phyloP scores from a whole-genome alignment of 2,797 vertebrate species.

The Sciurus vulgaris region DNA sequence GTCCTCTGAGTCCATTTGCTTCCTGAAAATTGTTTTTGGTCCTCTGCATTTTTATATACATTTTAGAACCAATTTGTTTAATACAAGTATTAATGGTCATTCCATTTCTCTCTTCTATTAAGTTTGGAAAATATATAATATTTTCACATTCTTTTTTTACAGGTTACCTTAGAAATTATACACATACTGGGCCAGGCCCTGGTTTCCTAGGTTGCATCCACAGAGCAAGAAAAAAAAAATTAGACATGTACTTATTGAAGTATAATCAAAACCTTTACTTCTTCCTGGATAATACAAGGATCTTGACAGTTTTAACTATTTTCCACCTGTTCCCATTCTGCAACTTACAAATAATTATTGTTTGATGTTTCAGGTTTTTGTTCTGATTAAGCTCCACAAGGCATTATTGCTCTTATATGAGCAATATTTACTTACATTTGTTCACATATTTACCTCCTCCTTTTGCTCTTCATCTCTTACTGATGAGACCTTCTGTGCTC shows the following conservation, averaged over 20 bases:
- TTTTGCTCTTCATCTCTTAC: neutral
- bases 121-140: neutral
- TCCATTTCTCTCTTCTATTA: neutral
- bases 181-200: neutral
- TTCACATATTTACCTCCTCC: neutral
- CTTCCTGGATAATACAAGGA: neutral
- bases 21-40: constrained; percentile 11
- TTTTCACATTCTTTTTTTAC: constrained; percentile 15
- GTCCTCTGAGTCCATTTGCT: neutral
- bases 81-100: neutral
- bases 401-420: neutral
- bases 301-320: neutral
- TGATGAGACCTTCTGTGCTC: neutral
- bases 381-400: neutral
- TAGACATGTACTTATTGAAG: neutral
- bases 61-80: constrained; percentile 15
- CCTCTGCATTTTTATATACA: neutral
- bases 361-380: neutral
- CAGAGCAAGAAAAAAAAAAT: no score
- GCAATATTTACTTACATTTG: neutral
- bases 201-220: neutral
- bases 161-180: constrained; percentile 43
- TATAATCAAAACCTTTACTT: constrained; percentile 19
- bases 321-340: neutral
- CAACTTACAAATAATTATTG: neutral